Percentiles rank a stretch among this genome's conserved stretches.
Conservation (phyloP, 2,113 vertebrate genomes). For the Psophia crepitans region DNA sequence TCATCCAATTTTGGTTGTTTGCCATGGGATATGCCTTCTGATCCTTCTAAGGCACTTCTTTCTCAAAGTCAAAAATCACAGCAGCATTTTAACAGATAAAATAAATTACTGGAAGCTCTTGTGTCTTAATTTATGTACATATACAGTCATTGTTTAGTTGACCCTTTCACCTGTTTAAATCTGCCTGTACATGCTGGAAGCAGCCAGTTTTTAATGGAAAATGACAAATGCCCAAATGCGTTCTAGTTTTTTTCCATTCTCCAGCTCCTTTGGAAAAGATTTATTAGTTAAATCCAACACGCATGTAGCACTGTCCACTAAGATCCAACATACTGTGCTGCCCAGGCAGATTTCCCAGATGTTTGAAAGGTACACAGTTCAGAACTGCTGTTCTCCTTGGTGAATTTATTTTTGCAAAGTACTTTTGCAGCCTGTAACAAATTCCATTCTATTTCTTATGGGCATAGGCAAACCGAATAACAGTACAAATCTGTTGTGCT, state of each 20-base stretch:
- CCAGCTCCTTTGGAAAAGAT: not conserved
- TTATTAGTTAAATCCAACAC: not conserved
- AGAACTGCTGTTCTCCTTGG: not conserved
- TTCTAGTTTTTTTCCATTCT: not conserved
- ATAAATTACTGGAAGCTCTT: not conserved
- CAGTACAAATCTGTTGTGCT: not conserved
- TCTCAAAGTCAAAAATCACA: slow-evolving; percentile 3
- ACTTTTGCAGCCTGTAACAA: not conserved
- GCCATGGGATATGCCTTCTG: not conserved
- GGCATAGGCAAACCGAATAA: not conserved
- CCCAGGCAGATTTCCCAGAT: not conserved
- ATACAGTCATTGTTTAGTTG: not conserved
- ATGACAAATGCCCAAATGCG: not conserved
- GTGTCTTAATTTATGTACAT: not conserved
- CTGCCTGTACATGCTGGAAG: not conserved
- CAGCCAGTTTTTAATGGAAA: not conserved
- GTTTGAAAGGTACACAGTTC: not conserved
- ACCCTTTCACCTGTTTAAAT: not conserved
- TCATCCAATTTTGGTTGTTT: not conserved
- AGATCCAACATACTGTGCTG: not conserved
- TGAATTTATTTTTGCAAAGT: not conserved
- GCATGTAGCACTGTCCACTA: not conserved
- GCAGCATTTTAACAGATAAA: not conserved
- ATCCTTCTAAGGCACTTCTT: not conserved
- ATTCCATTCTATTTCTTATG: not conserved